phyloP scores from a whole-genome alignment of 2,888 invertebrate genomes.

The Oeneis ivallda region DNA sequence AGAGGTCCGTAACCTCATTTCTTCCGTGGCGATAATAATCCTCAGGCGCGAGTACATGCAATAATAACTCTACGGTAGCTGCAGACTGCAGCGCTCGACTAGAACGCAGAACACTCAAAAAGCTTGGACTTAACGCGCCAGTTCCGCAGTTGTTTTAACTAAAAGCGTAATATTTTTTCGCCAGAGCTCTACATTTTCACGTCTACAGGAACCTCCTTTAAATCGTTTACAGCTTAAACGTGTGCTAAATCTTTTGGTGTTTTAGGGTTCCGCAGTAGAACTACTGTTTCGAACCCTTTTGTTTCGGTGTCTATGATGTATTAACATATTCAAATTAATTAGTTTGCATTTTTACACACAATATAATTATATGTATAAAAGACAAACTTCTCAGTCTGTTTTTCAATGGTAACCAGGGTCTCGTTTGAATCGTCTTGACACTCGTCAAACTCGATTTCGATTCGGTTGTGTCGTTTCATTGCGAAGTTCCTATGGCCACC shows the following conservation, averaged over 20 bases:
- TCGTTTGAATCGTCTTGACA: too few relatives aligned
- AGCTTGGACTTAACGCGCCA: constrained; percentile 21
- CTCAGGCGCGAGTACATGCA: not conserved
- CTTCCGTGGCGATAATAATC: not conserved
- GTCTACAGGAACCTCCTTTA: constrained; percentile 4
- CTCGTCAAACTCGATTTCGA: too few relatives aligned
- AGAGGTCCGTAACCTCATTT: not conserved
- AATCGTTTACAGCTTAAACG: constrained; percentile 6
- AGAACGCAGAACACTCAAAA: constrained; percentile 16
- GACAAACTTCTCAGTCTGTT: too few relatives aligned
- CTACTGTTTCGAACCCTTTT: not conserved
- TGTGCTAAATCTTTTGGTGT: not conserved
- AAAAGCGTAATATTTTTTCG: constrained; percentile 29
- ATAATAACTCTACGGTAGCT: constrained; percentile 6
- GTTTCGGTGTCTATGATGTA: too few relatives aligned
- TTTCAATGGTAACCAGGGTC: too few relatives aligned
- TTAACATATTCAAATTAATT: too few relatives aligned
- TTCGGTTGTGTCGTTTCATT: too few relatives aligned
- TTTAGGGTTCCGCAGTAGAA: not conserved
- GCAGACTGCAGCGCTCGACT: constrained; percentile 21
- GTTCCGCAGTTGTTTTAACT: constrained; percentile 28
- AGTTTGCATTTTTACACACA: too few relatives aligned
- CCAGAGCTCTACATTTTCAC: constrained; percentile 16
- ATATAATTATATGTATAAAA: too few relatives aligned
- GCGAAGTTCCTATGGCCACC: too few relatives aligned